Evolutionary conservation across 2,113 vertebrate species (phyloP).

Genomic region (Astur gentilis): DNA sequence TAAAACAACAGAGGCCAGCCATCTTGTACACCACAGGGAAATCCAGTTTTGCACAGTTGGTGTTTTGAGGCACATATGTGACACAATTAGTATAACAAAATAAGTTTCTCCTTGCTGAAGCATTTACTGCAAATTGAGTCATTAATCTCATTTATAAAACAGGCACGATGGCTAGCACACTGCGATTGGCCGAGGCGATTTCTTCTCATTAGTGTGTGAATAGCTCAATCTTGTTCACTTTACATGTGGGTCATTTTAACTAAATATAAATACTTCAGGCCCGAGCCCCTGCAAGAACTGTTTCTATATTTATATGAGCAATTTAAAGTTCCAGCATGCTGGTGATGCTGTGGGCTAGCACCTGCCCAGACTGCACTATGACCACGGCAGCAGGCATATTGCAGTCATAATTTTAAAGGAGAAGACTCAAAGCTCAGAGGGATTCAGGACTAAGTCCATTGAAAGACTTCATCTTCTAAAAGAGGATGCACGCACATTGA

Average conservation of each 20-base stretch:
- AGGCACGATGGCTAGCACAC: not conserved
- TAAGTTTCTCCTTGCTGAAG: conserved; percentile 58
- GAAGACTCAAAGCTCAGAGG: not conserved
- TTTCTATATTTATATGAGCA: not conserved
- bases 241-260: conserved; percentile 2
- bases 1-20: conserved; percentile 44
- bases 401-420: not conserved
- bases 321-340: not conserved
- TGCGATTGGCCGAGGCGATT: not conserved
- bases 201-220: conserved; percentile 22
- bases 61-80: conserved; percentile 50
- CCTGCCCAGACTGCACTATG: fast-evolving
- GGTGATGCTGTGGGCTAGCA: not conserved
- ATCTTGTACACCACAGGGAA: not conserved
- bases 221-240: not conserved
- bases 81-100: conserved; percentile 63
- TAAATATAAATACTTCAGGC: not conserved
- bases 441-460: not conserved
- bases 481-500: not conserved
- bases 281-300: not conserved
- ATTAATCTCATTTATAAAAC: conserved; percentile 70
- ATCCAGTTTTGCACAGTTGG: conserved; percentile 41
- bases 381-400: not conserved
- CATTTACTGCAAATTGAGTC: conserved; percentile 58
- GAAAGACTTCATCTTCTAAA: not conserved